These are phyloP conservation scores for Axea sp. DNA, from an alignment of 2,888 invertebrate genomes.

Conservation along the genomic window DNA sequence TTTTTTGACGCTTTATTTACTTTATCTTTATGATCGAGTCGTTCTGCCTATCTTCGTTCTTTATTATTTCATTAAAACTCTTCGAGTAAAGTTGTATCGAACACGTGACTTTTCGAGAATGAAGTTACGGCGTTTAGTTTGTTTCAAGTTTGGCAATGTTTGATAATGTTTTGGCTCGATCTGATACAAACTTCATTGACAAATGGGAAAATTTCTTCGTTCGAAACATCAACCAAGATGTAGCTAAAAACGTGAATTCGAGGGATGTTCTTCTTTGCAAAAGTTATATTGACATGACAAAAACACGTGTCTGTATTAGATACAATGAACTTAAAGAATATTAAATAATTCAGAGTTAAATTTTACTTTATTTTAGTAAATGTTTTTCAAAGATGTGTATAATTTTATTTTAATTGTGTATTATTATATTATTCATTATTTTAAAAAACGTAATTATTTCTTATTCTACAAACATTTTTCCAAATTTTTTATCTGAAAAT, in stretches of 20 bases:
- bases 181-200: constrained; percentile 45
- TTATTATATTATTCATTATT: too few species aligned
- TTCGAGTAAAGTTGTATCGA: constrained; percentile 14
- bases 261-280: constrained; percentile 4
- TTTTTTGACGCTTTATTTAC: constrained; percentile 16
- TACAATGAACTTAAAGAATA: too few species aligned
- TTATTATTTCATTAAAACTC: constrained; percentile 32
- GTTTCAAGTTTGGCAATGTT: constrained; percentile 46
- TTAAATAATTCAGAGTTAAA: too few species aligned
- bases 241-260: not conserved
- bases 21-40: constrained; percentile 17
- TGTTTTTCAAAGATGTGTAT: too few species aligned
- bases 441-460: too few species aligned
- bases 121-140: constrained; percentile 28
- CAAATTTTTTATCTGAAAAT: too few species aligned
- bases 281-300: constrained; percentile 17
- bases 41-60: constrained; percentile 13
- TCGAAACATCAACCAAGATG: constrained; percentile 10
- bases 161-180: constrained; percentile 49
- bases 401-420: too few species aligned
- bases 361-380: too few species aligned
- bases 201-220: constrained; percentile 42
- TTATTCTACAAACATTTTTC: too few species aligned
- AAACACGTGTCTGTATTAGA: constrained; percentile 8
- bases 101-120: constrained; percentile 38